Percentiles rank a stretch among this genome's conserved stretches.
These are phyloP conservation scores for Thamnaconus septentrionalis DNA, from an alignment of 2,113 vertebrate species.

Conservation along the genomic window DNA sequence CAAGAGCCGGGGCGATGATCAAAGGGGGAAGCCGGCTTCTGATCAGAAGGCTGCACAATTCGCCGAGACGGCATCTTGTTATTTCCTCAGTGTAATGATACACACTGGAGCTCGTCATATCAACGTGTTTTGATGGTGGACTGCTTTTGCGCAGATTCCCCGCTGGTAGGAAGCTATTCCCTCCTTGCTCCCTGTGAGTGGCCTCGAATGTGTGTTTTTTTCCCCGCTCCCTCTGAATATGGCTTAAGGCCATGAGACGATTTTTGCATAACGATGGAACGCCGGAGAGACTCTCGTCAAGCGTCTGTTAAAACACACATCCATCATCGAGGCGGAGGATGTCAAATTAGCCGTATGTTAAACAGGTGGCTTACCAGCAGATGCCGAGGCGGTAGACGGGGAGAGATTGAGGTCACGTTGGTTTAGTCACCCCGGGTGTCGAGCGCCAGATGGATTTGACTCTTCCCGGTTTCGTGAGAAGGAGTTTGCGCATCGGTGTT, in stretches of 20 bases:
- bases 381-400: constrained; percentile 51
- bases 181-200: neutral
- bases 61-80: constrained; percentile 12
- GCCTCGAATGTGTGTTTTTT: constrained; percentile 22
- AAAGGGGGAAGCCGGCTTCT: constrained; percentile 19
- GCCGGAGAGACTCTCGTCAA: constrained; percentile 40
- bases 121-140: neutral
- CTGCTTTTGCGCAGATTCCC: no score
- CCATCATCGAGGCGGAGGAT: constrained; percentile 60
- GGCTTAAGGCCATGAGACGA: constrained; percentile 31
- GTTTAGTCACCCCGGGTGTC: constrained; percentile 59
- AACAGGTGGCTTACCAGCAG: constrained; percentile 61
- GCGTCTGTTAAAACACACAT: constrained; percentile 48
- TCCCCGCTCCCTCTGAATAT: constrained; percentile 13
- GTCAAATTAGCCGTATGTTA: constrained; percentile 63
- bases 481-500: constrained; percentile 8
- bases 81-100: constrained; percentile 7
- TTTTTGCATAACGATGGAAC: constrained; percentile 32
- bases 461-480: constrained; percentile 29
- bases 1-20: constrained; percentile 13
- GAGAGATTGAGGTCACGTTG: constrained; percentile 69
- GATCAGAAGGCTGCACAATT: constrained; percentile 26
- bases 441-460: constrained; percentile 52
- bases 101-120: constrained; percentile 2
- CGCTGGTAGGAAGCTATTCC: no score